Percentiles rank a stretch among this genome's conserved stretches.
Evolutionary conservation across 2,888 invertebrate species (phyloP).

Genomic region (Pyrocoelia pectoralis): DNA sequence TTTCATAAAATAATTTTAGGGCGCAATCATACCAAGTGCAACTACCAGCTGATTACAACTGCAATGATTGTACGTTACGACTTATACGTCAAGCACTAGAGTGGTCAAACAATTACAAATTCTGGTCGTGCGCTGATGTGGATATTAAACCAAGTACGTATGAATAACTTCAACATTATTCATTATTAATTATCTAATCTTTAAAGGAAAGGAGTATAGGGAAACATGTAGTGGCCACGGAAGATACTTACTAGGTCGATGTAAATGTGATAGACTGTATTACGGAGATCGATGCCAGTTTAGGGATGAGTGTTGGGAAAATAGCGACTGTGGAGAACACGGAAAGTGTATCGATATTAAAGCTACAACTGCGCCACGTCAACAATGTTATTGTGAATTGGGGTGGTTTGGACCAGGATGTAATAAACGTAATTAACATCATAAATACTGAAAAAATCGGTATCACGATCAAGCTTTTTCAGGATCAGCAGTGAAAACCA

Average conservation of each 20-base stretch:
- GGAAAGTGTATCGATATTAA: conserved; percentile 86
- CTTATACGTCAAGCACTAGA: conserved; percentile 90
- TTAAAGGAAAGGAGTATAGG: conserved; percentile 75
- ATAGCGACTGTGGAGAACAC: conserved; percentile 85
- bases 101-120: conserved; percentile 83
- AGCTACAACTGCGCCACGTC: conserved; percentile 81
- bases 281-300: conserved; percentile 88
- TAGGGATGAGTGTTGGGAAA: conserved; percentile 84
- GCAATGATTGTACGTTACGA: conserved; percentile 89
- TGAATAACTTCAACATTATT: not conserved
- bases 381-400: conserved; percentile 88
- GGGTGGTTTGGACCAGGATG: conserved; percentile 91
- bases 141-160: conserved; percentile 75
- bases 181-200: not conserved
- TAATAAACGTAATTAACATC: conserved; percentile 70
- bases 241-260: conserved; percentile 76
- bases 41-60: conserved; percentile 83
- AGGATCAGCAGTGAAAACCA: conserved; percentile 80
- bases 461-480: conserved; percentile 44
- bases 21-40: conserved; percentile 84
- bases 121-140: conserved; percentile 97
- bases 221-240: conserved; percentile 90
- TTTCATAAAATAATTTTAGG: conserved; percentile 62
- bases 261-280: conserved; percentile 82
- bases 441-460: conserved; percentile 7